Evolutionary conservation across 1,140 invertebrate genomes (phyloP).

Genomic region (Drosophila simulans): DNA sequence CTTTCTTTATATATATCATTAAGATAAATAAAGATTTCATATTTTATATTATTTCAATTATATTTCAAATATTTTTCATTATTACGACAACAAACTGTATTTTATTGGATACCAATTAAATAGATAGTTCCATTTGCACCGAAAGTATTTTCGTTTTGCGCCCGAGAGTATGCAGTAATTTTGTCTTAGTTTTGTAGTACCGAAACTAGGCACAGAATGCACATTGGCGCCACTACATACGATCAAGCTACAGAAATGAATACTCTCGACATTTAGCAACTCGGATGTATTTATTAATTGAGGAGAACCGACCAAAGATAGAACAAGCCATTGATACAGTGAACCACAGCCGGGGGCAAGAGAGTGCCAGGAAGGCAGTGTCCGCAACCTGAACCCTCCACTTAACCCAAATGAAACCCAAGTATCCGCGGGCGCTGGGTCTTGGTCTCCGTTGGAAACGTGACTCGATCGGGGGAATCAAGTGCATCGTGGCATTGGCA

Average conservation of each 20-base stretch:
- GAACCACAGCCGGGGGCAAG: conserved; percentile 35
- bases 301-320: conserved; percentile 3
- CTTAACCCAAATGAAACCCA: conserved; percentile 47
- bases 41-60: too few species aligned
- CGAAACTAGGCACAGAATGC: not conserved
- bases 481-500: conserved; percentile 38
- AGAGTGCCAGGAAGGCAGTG: not conserved
- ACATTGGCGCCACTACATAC: not conserved
- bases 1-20: too few species aligned
- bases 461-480: conserved; percentile 44
- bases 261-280: not conserved
- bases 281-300: not conserved
- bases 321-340: conserved; percentile 22
- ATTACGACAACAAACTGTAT: too few species aligned
- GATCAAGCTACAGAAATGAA: not conserved
- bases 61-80: too few species aligned
- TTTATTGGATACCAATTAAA: too few species aligned
- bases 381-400: conserved; percentile 40
- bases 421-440: conserved; percentile 35
- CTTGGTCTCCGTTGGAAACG: conserved; percentile 39
- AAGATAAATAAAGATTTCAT: too few species aligned
- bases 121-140: too few species aligned
- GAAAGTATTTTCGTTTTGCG: too few species aligned
- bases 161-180: conserved; percentile 9
- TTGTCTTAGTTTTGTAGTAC: not conserved